These are phyloP conservation scores for Macrobrachium rosenbergii DNA, from an alignment of 1,140 invertebrate species.

Conservation along the genomic window DNA sequence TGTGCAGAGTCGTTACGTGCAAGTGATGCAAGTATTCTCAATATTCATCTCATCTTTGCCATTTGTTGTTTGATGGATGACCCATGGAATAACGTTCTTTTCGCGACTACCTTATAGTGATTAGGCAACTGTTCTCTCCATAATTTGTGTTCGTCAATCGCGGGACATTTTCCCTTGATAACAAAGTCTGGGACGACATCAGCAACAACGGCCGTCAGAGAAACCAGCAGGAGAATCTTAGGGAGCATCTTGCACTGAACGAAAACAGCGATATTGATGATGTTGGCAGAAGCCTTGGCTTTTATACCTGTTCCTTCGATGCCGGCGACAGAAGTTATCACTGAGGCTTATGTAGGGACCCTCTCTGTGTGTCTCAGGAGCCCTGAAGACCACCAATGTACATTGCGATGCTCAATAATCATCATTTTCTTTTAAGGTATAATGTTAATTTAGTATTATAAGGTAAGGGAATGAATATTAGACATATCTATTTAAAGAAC, in stretches of 20 bases:
- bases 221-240: background rate
- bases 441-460: too few relatives aligned
- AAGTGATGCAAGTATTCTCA: background rate
- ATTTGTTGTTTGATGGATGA: background rate
- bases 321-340: background rate
- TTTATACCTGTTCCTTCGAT: background rate
- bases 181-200: constrained; percentile 40
- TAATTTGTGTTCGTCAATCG: background rate
- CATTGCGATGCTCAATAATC: too few relatives aligned
- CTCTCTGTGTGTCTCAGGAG: too few relatives aligned
- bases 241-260: background rate
- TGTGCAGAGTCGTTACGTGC: background rate
- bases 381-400: too few relatives aligned
- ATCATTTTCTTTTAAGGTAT: too few relatives aligned
- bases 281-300: background rate
- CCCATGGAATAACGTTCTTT: background rate
- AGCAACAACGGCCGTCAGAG: constrained; percentile 3
- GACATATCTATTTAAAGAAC: too few relatives aligned
- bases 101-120: background rate
- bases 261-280: too few relatives aligned
- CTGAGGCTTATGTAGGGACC: too few relatives aligned
- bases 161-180: constrained; percentile 9
- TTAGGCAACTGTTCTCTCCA: constrained; percentile 11
- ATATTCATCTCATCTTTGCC: too few relatives aligned
- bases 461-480: too few relatives aligned